These are phyloP conservation scores for Leptoclinus maculatus DNA, from an alignment of 2,797 vertebrate genomes.

Conservation along the genomic window DNA sequence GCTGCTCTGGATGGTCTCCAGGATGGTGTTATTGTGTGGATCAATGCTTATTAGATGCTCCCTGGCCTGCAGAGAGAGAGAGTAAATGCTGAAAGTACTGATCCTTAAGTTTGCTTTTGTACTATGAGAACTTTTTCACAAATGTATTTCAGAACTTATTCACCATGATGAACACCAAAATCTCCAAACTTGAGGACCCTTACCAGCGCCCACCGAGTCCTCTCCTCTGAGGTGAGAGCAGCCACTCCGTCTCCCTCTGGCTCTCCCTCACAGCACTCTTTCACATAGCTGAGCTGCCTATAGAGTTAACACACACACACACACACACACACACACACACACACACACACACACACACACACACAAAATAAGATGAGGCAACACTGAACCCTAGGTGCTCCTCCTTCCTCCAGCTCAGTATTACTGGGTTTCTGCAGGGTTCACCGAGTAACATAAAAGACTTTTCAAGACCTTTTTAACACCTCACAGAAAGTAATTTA, in stretches of 20 bases:
- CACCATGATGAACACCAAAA: background rate
- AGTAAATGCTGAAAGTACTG: background rate
- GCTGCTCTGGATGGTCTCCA: slow-evolving; percentile 94
- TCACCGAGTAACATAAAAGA: background rate
- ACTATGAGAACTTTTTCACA: slow-evolving; percentile 10
- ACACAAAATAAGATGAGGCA: slow-evolving; percentile 7
- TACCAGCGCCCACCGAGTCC: slow-evolving; percentile 95
- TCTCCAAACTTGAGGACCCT: background rate
- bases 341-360: background rate
- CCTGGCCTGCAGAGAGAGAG: slow-evolving; percentile 82
- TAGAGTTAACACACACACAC: background rate
- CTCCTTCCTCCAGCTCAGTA: background rate
- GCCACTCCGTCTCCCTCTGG: slow-evolving; percentile 88
- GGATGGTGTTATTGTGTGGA: slow-evolving; percentile 87
- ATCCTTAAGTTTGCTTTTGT: background rate
- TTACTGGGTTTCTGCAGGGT: background rate
- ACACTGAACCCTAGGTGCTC: background rate
- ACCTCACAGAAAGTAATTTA: background rate
- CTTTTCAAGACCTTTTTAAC: background rate
- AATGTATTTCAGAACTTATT: background rate
- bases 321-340: background rate
- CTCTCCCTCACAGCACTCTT: slow-evolving; percentile 84
- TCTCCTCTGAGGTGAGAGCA: slow-evolving; percentile 90
- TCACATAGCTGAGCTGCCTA: slow-evolving; percentile 91
- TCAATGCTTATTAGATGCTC: slow-evolving; percentile 92